Conservation (phyloP, 2,113 vertebrate genomes). For the Herpailurus yagouaroundi region DNA sequence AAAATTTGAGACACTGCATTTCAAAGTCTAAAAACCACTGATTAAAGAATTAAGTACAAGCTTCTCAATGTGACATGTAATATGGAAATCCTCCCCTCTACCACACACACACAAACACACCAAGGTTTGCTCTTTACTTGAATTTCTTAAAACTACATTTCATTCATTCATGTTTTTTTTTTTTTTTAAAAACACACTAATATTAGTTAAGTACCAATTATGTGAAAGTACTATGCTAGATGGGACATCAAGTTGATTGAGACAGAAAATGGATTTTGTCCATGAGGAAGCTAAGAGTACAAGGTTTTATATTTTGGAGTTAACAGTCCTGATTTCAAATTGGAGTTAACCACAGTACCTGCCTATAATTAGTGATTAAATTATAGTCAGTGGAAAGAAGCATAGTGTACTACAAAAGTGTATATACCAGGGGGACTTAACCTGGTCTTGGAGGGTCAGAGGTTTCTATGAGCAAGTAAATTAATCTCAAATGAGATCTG, state of each 20-base stretch:
- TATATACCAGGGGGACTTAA: not conserved
- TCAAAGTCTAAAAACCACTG: not conserved
- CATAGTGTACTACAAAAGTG: not conserved
- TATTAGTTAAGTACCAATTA: not conserved
- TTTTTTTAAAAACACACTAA: not conserved
- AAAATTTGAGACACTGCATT: not conserved
- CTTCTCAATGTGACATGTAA: not conserved
- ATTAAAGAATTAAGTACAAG: not conserved
- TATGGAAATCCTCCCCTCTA: not conserved
- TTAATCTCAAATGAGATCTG: not conserved
- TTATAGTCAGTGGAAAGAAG: not conserved
- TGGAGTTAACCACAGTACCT: not conserved
- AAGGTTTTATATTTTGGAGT: not conserved
- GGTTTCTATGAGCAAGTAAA: not conserved
- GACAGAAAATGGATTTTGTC: not conserved
- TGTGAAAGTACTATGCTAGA: not conserved
- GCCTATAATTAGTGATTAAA: not conserved
- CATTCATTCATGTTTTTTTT: not conserved
- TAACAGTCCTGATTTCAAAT: not conserved
- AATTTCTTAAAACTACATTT: conserved; percentile 9
- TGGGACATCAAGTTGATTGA: not conserved
- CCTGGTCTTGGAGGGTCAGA: not conserved
- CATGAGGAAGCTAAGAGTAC: not conserved
- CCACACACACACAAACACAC: not conserved
- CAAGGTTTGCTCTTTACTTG: not conserved